phyloP scores from a whole-genome alignment of 2,797 vertebrate genomes.

The Cyprinodon diabolis region DNA sequence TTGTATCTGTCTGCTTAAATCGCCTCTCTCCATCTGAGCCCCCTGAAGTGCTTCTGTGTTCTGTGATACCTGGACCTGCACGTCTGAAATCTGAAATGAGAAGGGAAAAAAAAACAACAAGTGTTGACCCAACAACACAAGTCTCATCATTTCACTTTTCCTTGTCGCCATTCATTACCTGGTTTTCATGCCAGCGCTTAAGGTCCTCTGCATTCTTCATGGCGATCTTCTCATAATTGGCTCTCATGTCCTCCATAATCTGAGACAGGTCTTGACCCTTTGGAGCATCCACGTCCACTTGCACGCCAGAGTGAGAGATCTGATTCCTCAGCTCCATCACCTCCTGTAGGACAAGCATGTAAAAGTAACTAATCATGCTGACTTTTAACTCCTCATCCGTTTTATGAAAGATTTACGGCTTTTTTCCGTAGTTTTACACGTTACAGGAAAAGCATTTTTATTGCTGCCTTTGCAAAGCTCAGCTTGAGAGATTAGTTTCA shows the following conservation, averaged over 20 bases:
- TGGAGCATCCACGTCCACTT: slow-evolving; percentile 91
- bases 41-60: slow-evolving; percentile 86
- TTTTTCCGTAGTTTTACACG: too few relatives aligned
- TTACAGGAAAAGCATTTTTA: neutral
- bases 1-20: slow-evolving; percentile 83
- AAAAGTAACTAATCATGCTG: neutral
- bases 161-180: slow-evolving; percentile 69
- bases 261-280: slow-evolving; percentile 89
- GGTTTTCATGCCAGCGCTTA: slow-evolving; percentile 86
- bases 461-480: neutral
- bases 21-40: slow-evolving; percentile 77
- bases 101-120: neutral
- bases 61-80: slow-evolving; percentile 84
- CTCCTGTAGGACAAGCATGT: slow-evolving; percentile 75
- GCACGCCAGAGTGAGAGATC: slow-evolving; percentile 85
- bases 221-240: slow-evolving; percentile 87
- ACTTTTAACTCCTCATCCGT: neutral
- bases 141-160: too few relatives aligned
- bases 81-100: slow-evolving; percentile 82
- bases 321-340: slow-evolving; percentile 86
- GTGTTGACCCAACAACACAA: neutral
- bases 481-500: neutral
- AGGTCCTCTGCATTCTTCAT: slow-evolving; percentile 88
- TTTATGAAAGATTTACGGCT: neutral
- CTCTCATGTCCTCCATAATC: slow-evolving; percentile 87